Base-by-base conservation (phyloP, 2,113 vertebrate genomes). In the Rana temporaria region DNA sequence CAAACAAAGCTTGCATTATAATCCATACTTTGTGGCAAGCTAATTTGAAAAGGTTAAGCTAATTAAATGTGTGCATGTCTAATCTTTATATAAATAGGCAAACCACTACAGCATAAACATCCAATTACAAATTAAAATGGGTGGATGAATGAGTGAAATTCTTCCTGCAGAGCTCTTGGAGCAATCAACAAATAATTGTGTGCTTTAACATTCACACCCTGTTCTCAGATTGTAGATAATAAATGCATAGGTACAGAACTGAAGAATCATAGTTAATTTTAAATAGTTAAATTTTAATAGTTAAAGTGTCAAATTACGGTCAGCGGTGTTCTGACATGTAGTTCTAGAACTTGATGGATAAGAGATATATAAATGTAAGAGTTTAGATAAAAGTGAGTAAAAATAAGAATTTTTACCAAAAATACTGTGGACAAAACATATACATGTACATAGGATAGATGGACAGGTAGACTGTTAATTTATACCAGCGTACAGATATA, bases 151-250 rank as follows among this genome's bases (percentile, higher is more conserved):
- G 22, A 57, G 32, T 2, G 26, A 57, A 14, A 22, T 57, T 22
- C 17, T 53, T 66, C 15, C 62, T 55, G 30, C 19, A 18, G 12
- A 68, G n/a, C 19, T 65, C 42, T 60, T 30, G 24, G 15, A 24
- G 24, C 48, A 64, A 4, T 24, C 18, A 34, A 64, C 69, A 72
- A 64, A 57, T 32, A 60, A 82, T 73, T 74, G 20, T 7, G n/a
- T 34, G 70, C 26, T 66, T 14, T 55, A 57, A 55, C 18, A 55
- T 22, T 82, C 79, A 65, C 79, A 42, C 79, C 79, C 79, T 81
- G 59, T 55, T 55, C 32, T 55, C 24, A 18, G 24, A 82, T 82
- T 74, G 66, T 66, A 57, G 19, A 65, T 81, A 81, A 81, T 81
- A n/a, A 72, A 73, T 65, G 26, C 19, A 73, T 65, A 66, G 52